Conservation (phyloP, 2,797 vertebrate species). For the Syngnathus rostellatus region DNA sequence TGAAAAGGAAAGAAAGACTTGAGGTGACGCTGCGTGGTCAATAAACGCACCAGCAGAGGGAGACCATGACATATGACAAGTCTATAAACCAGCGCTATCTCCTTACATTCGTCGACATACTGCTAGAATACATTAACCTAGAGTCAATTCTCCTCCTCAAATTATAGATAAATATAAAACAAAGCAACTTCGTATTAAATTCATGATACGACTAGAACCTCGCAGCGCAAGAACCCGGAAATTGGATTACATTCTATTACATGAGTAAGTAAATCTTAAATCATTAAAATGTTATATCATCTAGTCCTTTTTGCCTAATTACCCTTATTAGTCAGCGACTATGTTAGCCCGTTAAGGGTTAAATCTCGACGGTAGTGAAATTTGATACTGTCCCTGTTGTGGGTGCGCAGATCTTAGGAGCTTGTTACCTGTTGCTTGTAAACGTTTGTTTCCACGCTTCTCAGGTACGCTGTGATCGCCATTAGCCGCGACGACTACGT, state of each 20-base stretch:
- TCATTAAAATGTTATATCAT: neutral
- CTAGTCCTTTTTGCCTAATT: neutral
- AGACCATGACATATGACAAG: constrained; percentile 46
- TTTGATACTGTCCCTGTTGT: constrained; percentile 33
- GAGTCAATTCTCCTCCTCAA: neutral
- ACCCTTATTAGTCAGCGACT: neutral
- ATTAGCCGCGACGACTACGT: neutral
- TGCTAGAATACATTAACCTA: neutral
- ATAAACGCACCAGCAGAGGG: constrained; percentile 61
- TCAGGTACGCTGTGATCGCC: constrained; percentile 2
- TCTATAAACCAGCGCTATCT: neutral
- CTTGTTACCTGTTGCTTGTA: neutral
- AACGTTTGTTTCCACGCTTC: neutral
- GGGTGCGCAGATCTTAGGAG: neutral
- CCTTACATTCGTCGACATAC: neutral
- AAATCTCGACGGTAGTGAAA: constrained; percentile 29
- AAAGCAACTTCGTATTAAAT: neutral
- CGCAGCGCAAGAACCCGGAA: neutral
- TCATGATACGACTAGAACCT: neutral
- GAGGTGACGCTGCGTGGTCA: constrained; percentile 19
- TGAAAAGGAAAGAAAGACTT: neutral
- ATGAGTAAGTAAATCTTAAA: neutral
- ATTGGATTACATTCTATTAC: neutral
- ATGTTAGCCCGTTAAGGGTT: neutral
- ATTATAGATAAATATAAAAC: neutral